Conservation (phyloP, 2,797 vertebrate species). For the Acrocephalus scirpaceus region DNA sequence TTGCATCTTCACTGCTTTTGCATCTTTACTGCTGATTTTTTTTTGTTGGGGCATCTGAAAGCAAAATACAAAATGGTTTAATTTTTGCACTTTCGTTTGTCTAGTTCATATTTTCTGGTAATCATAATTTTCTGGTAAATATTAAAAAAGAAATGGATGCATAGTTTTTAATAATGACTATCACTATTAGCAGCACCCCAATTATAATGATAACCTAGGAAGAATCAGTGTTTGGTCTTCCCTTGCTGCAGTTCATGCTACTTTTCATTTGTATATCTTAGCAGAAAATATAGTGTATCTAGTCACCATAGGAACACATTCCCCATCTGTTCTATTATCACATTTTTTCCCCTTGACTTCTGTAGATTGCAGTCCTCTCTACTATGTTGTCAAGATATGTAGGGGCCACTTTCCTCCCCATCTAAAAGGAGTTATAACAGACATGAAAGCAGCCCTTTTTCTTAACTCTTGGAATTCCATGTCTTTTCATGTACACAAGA, state of each 20-base stretch:
- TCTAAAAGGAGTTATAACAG: conserved; percentile 28
- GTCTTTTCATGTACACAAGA: background rate
- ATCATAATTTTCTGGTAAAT: background rate
- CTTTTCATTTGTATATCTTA: conserved; percentile 57
- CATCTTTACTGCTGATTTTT: background rate
- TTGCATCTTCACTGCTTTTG: too few relatives aligned
- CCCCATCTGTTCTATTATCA: conserved; percentile 61
- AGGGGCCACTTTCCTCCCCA: conserved; percentile 59
- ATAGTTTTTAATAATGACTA: background rate
- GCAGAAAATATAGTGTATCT: conserved; percentile 62
- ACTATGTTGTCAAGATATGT: conserved; percentile 56
- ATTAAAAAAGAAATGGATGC: background rate
- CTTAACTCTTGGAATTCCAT: conserved; percentile 57
- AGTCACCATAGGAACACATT: conserved; percentile 64
- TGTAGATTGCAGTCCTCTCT: conserved; percentile 51
- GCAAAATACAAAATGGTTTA: background rate
- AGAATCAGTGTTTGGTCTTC: background rate
- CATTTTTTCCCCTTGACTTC: conserved; percentile 69
- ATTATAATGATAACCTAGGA: background rate
- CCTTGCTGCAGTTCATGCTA: background rate
- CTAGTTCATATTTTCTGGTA: background rate
- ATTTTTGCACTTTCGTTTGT: background rate
- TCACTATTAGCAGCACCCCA: background rate
- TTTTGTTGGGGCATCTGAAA: background rate
- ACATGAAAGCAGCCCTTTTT: background rate